These are phyloP conservation scores for Lithodes maja DNA, from an alignment of 2,888 invertebrate genomes.

Conservation along the genomic window DNA sequence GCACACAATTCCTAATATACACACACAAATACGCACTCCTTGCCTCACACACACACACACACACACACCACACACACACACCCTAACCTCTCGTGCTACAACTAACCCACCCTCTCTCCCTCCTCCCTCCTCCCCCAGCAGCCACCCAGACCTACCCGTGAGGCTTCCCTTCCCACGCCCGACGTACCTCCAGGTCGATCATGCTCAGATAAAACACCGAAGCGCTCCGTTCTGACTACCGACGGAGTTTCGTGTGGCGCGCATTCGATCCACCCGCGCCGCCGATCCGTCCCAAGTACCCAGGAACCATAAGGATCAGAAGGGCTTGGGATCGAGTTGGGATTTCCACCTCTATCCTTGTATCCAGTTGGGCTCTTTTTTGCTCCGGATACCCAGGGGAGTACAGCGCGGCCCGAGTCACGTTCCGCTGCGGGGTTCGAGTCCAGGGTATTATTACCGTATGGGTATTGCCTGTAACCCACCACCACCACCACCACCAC, in stretches of 20 bases:
- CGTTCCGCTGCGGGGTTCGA: constrained; percentile 39
- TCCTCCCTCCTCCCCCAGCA: not conserved
- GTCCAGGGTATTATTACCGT: constrained; percentile 36
- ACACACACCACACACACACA: too few relatives aligned
- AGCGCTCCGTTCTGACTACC: constrained; percentile 57
- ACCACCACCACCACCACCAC: not conserved
- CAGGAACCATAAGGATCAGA: not conserved
- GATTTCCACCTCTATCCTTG: not conserved
- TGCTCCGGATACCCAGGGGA: constrained; percentile 39
- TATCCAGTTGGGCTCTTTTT: not conserved
- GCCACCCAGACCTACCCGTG: not conserved
- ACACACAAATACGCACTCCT: not conserved
- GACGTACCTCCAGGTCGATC: constrained; percentile 50
- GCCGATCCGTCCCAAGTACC: not conserved
- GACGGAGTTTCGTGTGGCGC: constrained; percentile 56
- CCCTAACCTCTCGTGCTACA: not conserved
- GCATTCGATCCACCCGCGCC: constrained; percentile 18
- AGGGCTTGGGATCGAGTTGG: not conserved
- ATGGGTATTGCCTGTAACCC: constrained; percentile 44
- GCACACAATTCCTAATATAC: too few relatives aligned
- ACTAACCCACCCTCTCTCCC: too few relatives aligned
- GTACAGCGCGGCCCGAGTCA: constrained; percentile 56
- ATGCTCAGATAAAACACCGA: constrained; percentile 61
- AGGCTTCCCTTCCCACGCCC: constrained; percentile 40
- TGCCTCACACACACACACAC: not conserved